Conservation (phyloP, 2,797 vertebrate species). For the Falco columbarius region DNA sequence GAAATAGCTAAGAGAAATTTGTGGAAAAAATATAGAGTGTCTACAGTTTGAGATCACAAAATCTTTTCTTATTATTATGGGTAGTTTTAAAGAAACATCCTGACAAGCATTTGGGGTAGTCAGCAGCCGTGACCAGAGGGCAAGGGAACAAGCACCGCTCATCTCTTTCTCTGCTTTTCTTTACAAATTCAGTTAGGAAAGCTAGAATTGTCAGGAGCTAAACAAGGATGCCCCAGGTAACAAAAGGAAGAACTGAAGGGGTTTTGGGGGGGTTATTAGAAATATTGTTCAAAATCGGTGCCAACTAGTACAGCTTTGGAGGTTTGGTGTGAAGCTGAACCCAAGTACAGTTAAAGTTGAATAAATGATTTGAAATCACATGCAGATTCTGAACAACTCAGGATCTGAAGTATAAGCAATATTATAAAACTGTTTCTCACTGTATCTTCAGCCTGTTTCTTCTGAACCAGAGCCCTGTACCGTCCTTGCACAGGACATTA, state of each 20-base stretch:
- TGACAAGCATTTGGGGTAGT: neutral
- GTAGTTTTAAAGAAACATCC: neutral
- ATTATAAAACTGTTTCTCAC: neutral
- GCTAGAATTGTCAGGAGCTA: neutral
- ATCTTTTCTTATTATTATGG: neutral
- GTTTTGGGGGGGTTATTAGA: neutral
- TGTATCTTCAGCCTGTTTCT: neutral
- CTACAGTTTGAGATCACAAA: neutral
- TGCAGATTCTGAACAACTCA: neutral
- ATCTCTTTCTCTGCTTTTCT: neutral
- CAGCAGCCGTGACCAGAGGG: neutral
- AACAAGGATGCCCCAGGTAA: neutral
- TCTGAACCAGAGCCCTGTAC: neutral
- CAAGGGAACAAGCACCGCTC: neutral
- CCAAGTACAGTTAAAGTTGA: neutral
- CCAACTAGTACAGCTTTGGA: neutral
- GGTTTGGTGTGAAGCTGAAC: neutral
- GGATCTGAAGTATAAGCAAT: neutral
- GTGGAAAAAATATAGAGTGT: rapidly evolving
- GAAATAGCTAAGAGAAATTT: neutral
- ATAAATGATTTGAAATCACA: neutral
- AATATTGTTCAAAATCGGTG: neutral
- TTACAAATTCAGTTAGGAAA: neutral
- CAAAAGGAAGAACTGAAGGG: neutral
- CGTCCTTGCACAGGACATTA: neutral